Evolutionary conservation across 2,888 invertebrate species (phyloP).

Genomic region (Andrena flavipes): DNA sequence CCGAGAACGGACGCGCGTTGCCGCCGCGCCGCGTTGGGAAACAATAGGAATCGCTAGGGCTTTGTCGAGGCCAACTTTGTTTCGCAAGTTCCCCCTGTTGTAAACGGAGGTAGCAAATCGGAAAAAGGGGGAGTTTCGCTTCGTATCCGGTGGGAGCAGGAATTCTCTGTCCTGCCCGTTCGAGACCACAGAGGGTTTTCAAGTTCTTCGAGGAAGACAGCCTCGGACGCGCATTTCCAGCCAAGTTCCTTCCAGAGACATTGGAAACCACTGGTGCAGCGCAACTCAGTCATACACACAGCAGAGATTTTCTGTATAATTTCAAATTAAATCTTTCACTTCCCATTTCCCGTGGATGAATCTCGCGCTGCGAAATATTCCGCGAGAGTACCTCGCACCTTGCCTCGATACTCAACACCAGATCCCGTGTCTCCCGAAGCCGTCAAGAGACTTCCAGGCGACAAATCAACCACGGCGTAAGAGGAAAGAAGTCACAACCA

Average conservation of each 20-base stretch:
- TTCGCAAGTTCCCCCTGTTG: slow-evolving; percentile 43
- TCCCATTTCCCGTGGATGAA: too few species aligned
- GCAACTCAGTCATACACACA: too few species aligned
- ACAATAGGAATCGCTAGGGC: slow-evolving; percentile 59
- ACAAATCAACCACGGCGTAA: not conserved
- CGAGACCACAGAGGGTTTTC: slow-evolving; percentile 35
- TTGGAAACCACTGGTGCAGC: not conserved
- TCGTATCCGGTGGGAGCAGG: slow-evolving; percentile 22
- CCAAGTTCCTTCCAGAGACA: not conserved
- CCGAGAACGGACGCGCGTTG: not conserved
- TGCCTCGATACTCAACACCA: not conserved
- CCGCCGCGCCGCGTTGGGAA: slow-evolving; percentile 34
- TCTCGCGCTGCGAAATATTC: too few species aligned
- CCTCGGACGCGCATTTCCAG: not conserved
- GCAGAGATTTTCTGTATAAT: not conserved
- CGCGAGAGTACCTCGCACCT: too few species aligned
- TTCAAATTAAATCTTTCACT: not conserved
- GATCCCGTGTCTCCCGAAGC: not conserved
- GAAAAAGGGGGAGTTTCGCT: slow-evolving; percentile 21
- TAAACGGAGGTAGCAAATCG: slow-evolving; percentile 35
- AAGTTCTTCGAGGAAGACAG: slow-evolving; percentile 11
- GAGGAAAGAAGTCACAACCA: slow-evolving; percentile 1
- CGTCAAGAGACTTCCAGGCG: not conserved
- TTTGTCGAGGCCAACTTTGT: slow-evolving; percentile 64
- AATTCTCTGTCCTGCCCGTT: slow-evolving; percentile 37